These are phyloP conservation scores for Xyrichtys novacula DNA, from an alignment of 2,797 vertebrate species.

Conservation along the genomic window DNA sequence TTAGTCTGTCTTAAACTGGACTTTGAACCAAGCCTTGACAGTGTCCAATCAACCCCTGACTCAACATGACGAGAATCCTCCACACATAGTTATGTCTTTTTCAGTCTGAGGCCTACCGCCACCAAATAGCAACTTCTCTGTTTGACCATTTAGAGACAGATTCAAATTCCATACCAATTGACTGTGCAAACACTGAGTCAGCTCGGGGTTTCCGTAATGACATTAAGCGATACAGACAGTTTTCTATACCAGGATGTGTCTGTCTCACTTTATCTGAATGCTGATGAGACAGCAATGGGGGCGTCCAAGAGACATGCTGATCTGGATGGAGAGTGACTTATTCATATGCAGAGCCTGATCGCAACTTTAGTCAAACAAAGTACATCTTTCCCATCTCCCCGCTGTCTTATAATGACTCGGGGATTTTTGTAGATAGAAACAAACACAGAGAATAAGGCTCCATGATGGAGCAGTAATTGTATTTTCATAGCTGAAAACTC, in stretches of 20 bases:
- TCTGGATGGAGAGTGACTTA: slow-evolving; percentile 66
- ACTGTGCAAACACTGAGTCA: slow-evolving; percentile 39
- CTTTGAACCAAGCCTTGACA: too few species aligned
- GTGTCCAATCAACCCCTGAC: too few species aligned
- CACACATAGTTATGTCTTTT: too few species aligned
- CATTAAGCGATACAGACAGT: slow-evolving; percentile 68
- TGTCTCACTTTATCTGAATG: slow-evolving; percentile 70
- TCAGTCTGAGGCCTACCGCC: too few species aligned
- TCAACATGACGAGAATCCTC: too few species aligned
- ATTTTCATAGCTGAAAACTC: slow-evolving; percentile 65
- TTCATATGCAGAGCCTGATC: slow-evolving; percentile 74
- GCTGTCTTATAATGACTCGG: slow-evolving; percentile 72
- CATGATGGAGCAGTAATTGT: slow-evolving; percentile 72
- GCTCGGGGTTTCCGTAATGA: slow-evolving; percentile 51
- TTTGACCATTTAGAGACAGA: too few species aligned
- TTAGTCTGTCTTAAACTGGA: too few species aligned
- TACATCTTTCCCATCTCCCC: slow-evolving; percentile 58
- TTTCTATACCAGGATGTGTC: slow-evolving; percentile 69
- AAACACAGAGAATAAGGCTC: slow-evolving; percentile 62
- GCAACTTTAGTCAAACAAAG: slow-evolving; percentile 75
- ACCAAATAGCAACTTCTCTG: too few species aligned
- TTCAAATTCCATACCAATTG: slow-evolving; percentile 15
- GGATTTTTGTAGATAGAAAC: slow-evolving; percentile 75
- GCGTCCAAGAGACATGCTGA: slow-evolving; percentile 68
- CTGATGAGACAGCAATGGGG: slow-evolving; percentile 69